These are phyloP conservation scores for Coelopa frigida DNA, from an alignment of 1,140 invertebrate genomes.

Conservation along the genomic window DNA sequence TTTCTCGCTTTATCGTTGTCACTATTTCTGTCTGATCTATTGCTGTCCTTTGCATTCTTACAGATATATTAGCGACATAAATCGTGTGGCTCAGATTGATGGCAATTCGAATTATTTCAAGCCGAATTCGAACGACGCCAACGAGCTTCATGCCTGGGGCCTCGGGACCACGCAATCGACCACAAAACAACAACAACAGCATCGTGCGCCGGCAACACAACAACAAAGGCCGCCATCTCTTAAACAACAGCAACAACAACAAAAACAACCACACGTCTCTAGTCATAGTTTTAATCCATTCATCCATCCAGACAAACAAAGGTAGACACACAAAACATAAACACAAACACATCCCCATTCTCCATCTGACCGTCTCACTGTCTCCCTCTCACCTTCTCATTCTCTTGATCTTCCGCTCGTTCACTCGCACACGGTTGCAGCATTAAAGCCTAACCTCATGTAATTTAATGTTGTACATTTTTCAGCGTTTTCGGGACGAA, in stretches of 20 bases:
- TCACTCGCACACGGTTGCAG: too few species aligned
- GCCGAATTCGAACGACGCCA: slow-evolving; percentile 48
- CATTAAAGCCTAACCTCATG: too few species aligned
- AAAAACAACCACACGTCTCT: slow-evolving; percentile 30
- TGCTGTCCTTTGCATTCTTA: slow-evolving; percentile 15
- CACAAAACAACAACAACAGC: slow-evolving; percentile 24
- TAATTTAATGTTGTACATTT: background rate
- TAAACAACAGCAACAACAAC: slow-evolving; percentile 19
- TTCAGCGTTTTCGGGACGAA: slow-evolving; percentile 11
- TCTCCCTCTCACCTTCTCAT: too few species aligned
- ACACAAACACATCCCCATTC: background rate
- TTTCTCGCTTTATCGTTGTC: too few species aligned
- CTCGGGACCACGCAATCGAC: slow-evolving; percentile 40
- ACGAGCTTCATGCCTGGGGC: slow-evolving; percentile 54
- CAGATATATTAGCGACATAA: slow-evolving; percentile 52
- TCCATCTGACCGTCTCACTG: background rate
- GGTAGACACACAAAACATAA: slow-evolving; percentile 20
- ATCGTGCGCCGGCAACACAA: slow-evolving; percentile 14
- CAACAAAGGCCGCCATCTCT: slow-evolving; percentile 10
- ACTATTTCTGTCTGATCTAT: slow-evolving; percentile 6
- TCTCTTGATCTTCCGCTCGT: too few species aligned
- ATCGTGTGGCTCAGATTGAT: slow-evolving; percentile 50
- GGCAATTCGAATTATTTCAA: slow-evolving; percentile 46
- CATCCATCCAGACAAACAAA: slow-evolving; percentile 37
- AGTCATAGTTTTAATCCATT: slow-evolving; percentile 42